These are phyloP conservation scores for Bambusicola thoracicus DNA, from an alignment of 2,113 vertebrate species.

Conservation along the genomic window DNA sequence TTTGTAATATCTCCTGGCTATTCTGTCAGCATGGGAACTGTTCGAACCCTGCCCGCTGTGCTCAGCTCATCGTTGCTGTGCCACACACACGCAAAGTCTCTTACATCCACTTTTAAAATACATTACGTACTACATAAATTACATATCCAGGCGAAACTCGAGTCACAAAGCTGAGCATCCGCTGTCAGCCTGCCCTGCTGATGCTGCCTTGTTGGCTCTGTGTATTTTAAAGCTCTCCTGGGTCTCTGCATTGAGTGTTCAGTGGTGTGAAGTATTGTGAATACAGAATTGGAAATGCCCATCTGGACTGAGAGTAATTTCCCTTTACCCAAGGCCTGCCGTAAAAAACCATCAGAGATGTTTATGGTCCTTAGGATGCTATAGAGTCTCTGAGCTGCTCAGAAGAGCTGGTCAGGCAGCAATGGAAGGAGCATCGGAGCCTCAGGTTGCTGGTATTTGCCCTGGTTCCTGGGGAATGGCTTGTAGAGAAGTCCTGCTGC, in stretches of 20 bases:
- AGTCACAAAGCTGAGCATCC: neutral
- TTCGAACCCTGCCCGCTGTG: neutral
- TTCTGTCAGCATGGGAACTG: constrained; percentile 38
- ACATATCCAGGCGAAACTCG: constrained; percentile 38
- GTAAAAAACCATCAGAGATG: neutral
- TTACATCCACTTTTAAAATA: constrained; percentile 20
- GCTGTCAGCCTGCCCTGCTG: neutral
- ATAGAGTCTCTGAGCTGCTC: neutral
- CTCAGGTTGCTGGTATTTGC: neutral
- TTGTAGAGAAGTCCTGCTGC: neutral
- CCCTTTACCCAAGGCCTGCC: neutral
- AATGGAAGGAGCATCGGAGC: neutral
- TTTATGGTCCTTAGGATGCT: constrained; percentile 18
- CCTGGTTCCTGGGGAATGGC: neutral
- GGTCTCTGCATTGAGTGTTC: neutral
- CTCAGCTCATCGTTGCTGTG: constrained; percentile 1
- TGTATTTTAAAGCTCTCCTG: constrained; percentile 1
- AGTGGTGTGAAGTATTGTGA: neutral
- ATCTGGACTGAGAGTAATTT: neutral
- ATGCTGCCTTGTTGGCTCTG: neutral
- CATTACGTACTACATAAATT: constrained; percentile 28
- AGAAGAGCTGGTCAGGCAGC: neutral
- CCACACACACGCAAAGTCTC: neutral
- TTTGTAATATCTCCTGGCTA: constrained; percentile 14
- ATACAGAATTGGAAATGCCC: neutral